Conservation (phyloP, 2,797 vertebrate genomes). For the Poecilia velifera region DNA sequence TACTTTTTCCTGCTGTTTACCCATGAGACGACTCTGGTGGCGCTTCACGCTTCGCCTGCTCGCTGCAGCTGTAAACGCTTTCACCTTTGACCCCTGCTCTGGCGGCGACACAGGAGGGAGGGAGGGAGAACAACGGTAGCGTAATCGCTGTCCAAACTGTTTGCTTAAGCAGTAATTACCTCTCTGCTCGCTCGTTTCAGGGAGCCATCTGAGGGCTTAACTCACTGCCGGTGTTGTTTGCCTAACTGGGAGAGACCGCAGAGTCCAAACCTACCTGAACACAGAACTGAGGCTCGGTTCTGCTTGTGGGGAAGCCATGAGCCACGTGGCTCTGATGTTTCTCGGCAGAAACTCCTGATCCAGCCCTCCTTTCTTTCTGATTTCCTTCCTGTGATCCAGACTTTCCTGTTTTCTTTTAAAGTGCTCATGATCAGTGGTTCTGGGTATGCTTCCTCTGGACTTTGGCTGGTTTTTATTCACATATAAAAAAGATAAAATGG, state of each 20-base stretch:
- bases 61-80: conserved; percentile 62
- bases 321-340: not conserved
- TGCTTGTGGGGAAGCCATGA: not conserved
- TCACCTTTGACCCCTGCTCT: conserved; percentile 62
- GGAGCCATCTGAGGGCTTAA: conserved; percentile 21
- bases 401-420: conserved; percentile 8
- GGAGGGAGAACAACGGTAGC: conserved; percentile 52
- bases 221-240: conserved; percentile 20
- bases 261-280: not conserved
- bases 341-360: not conserved
- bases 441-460: not conserved
- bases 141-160: conserved; percentile 49
- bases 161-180: conserved; percentile 60
- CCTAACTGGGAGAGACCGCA: conserved; percentile 21
- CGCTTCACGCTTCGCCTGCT: conserved; percentile 70
- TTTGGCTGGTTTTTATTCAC: not conserved
- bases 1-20: conserved; percentile 79
- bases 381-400: conserved; percentile 6
- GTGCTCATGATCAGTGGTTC: conserved; percentile 1
- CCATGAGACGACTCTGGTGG: conserved; percentile 35
- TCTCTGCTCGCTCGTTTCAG: conserved; percentile 33
- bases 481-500: not conserved
- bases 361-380: conserved; percentile 9
- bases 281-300: not conserved
- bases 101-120: conserved; percentile 23